Evolutionary conservation across 1,140 invertebrate genomes (phyloP).

Genomic region (Heliconius nattereri): DNA sequence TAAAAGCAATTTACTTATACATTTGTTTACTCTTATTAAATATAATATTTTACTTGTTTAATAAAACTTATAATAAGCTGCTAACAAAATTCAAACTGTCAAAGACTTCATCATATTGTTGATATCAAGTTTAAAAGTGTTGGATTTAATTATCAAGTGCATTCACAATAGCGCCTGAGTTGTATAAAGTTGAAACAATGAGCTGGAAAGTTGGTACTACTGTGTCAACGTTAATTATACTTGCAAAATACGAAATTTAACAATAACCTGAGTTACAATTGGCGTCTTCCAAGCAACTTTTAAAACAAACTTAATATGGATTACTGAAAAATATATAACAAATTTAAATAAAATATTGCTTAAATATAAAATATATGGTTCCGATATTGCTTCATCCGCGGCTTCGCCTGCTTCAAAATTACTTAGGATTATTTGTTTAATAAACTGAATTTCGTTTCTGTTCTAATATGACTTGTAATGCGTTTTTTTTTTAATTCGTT

Average conservation of each 20-base stretch:
- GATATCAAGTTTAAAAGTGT: constrained; percentile 22
- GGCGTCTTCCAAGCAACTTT: constrained; percentile 21
- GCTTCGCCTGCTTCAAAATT: too few relatives aligned
- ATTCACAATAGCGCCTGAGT: constrained; percentile 27
- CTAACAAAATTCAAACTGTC: neutral
- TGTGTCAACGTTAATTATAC: constrained; percentile 30
- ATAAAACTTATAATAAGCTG: neutral
- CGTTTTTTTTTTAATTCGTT: too few relatives aligned
- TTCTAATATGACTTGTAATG: too few relatives aligned
- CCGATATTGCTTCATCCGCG: too few relatives aligned
- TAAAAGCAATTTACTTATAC: too few relatives aligned
- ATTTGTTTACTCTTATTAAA: too few relatives aligned
- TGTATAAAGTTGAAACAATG: constrained; percentile 36
- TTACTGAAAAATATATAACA: neutral
- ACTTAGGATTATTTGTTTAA: too few relatives aligned
- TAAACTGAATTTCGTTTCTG: too few relatives aligned
- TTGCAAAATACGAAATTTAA: constrained; percentile 27
- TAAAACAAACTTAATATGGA: constrained; percentile 9
- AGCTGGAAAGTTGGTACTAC: constrained; percentile 32
- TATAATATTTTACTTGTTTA: too few relatives aligned
- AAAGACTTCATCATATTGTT: constrained; percentile 24
- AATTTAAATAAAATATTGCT: too few relatives aligned
- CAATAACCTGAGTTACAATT: constrained; percentile 22
- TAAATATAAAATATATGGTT: too few relatives aligned
- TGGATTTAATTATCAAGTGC: constrained; percentile 32